phyloP scores from a whole-genome alignment of 2,113 vertebrate species.

The Eurystomus gularis region DNA sequence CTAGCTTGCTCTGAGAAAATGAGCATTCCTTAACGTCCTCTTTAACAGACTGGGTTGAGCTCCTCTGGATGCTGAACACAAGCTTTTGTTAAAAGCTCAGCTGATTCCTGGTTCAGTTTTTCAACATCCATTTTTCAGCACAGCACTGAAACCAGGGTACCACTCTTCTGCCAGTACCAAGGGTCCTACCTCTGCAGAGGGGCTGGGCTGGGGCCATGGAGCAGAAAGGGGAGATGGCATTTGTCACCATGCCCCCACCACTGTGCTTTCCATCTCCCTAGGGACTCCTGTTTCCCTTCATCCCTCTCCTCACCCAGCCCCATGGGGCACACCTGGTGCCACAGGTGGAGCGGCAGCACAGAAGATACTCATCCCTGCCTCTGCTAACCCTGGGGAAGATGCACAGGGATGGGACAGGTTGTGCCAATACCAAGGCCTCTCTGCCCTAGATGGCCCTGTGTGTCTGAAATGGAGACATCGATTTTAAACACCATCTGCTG shows the following conservation, averaged over 20 bases:
- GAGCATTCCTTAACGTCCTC: not conserved
- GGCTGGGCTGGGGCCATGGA: not conserved
- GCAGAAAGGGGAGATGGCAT: not conserved
- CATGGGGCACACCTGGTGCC: not conserved
- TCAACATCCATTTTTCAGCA: not conserved
- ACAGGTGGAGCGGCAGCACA: not conserved
- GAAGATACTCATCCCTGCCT: not conserved
- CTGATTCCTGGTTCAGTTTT: not conserved
- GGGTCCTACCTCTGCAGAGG: not conserved
- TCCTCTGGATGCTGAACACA: rapidly evolving
- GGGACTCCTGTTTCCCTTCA: not conserved
- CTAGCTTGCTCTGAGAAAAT: not conserved
- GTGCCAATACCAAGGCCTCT: not conserved
- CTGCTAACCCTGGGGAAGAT: not conserved
- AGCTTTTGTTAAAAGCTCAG: not conserved
- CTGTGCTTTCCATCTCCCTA: not conserved
- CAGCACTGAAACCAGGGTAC: not conserved
- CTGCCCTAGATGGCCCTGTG: not conserved
- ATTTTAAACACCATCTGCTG: not conserved
- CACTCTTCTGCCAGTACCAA: rapidly evolving
- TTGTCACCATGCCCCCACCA: not conserved
- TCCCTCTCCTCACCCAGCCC: not conserved
- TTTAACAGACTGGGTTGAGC: not conserved
- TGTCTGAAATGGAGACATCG: not conserved
- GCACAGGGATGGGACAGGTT: not conserved